A percentile compares a stretch with the other conserved stretches of the same genome.
Evolutionary conservation across 2,113 vertebrate species (phyloP).

Genomic region (Poecilia latipinna): DNA sequence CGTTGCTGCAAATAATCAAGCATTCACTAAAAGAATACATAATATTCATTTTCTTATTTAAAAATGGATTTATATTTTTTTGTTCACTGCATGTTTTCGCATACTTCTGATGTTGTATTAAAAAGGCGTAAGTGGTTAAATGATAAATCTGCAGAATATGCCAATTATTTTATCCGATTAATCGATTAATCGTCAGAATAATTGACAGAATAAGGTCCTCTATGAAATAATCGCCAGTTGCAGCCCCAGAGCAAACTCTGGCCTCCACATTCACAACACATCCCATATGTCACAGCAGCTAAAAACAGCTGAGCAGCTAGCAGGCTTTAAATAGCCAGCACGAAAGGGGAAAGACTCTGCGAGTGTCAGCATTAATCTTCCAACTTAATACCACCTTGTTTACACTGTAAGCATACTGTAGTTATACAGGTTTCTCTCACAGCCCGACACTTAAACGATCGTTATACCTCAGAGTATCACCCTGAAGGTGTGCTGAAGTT

Average conservation of each 20-base stretch:
- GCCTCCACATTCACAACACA: conserved; percentile 35
- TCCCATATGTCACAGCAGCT: conserved; percentile 52
- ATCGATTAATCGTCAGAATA: too few relatives aligned
- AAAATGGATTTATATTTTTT: too few relatives aligned
- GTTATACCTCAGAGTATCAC: not conserved
- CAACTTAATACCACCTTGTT: conserved; percentile 37
- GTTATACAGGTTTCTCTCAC: not conserved
- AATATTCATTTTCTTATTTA: too few relatives aligned
- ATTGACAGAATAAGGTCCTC: too few relatives aligned
- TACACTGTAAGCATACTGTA: conserved; percentile 33
- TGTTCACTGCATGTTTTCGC: too few relatives aligned
- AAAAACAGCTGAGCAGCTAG: conserved; percentile 70
- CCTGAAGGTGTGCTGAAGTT: not conserved
- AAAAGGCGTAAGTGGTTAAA: too few relatives aligned
- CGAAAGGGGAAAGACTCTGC: conserved; percentile 68
- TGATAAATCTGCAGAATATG: too few relatives aligned
- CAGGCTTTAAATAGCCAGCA: conserved; percentile 74
- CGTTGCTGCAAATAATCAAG: too few relatives aligned
- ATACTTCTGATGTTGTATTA: too few relatives aligned
- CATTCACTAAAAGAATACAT: too few relatives aligned
- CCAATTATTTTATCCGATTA: too few relatives aligned
- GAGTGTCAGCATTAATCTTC: conserved; percentile 76
- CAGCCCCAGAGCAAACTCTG: not conserved
- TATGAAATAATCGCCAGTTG: too few relatives aligned
- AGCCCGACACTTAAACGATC: not conserved